Percentiles rank a stretch among this genome's conserved stretches.
Conservation (phyloP, 2,888 invertebrate genomes). For the Helleia helle region DNA sequence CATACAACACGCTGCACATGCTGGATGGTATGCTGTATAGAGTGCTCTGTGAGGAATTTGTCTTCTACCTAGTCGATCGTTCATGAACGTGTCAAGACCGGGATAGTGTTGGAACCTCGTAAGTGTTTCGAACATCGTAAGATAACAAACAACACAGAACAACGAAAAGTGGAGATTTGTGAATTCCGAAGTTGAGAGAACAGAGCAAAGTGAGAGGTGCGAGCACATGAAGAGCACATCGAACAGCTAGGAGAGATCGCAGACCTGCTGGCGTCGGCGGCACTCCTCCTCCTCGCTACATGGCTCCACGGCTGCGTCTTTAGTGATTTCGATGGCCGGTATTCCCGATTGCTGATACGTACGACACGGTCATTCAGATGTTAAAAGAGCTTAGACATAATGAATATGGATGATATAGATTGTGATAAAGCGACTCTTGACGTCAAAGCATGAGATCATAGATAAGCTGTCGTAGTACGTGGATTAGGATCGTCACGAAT, state of each 20-base stretch:
- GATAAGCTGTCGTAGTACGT: constrained; percentile 17
- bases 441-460: constrained; percentile 23
- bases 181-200: constrained; percentile 55
- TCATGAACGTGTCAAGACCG: constrained; percentile 33
- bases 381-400: constrained; percentile 41
- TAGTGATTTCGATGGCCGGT: constrained; percentile 84
- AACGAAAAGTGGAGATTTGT: constrained; percentile 67
- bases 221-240: constrained; percentile 69
- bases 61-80: constrained; percentile 29
- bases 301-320: constrained; percentile 80
- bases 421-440: constrained; percentile 15
- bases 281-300: constrained; percentile 77
- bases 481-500: constrained; percentile 3
- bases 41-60: constrained; percentile 52
- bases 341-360: constrained; percentile 69
- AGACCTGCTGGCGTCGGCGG: constrained; percentile 68
- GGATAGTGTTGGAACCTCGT: constrained; percentile 39
- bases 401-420: constrained; percentile 30
- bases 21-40: constrained; percentile 59
- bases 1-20: constrained; percentile 63
- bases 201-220: constrained; percentile 67
- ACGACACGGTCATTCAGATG: constrained; percentile 66
- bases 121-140: constrained; percentile 58
- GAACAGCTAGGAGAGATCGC: constrained; percentile 67
- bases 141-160: constrained; percentile 67